Base-by-base conservation (phyloP, 2,888 invertebrate species). In the Plagodis pulveraria region DNA sequence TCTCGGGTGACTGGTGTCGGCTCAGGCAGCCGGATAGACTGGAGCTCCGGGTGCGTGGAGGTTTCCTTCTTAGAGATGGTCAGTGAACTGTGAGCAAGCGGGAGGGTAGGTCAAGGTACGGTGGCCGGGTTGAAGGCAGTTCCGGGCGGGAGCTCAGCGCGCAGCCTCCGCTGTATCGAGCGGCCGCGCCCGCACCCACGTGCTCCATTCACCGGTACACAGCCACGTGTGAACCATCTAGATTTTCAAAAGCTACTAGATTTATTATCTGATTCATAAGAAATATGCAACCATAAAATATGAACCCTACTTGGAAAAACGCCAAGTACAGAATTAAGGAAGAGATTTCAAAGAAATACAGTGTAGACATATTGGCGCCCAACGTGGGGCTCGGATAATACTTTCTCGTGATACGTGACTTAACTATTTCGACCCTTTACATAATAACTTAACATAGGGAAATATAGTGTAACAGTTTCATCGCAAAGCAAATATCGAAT, bases 161-260 rank as follows among this genome's bases (percentile, higher is more conserved):
- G 87, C 87, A 87, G 87, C 86, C 87, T 87, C 87, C 86, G 83
- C 76, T 67, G 69, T 87, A 87, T 87, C 80, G 87, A 87, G 79
- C 87, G 86, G 76, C 84, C 86, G 82, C 86, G 80, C 84, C 87
- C 85, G 80, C 69, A 62, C 60, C 86, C 84, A 86, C 84, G 85
- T 85, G 86, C 73, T 84, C 63, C 87, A 87, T 86, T 87, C 87
- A 85, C 79, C 77, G 79, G 77, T 67, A 67, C 68, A 70, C 57
- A 58, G 61, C 76, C 81, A 80, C 80, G 81, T 81, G 81, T 73
- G 70, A 63, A 67, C 64, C 66, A 71, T 71, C 68, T 65, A 51
- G 58, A 22, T 62, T 63, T 54, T 69, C 68, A 56, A 72, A 66
- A 75, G 69, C 71, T 76, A 40, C 50, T 48, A 32, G 48, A 57